phyloP scores from a whole-genome alignment of 2,113 vertebrate genomes.

The Aythya baeri region DNA sequence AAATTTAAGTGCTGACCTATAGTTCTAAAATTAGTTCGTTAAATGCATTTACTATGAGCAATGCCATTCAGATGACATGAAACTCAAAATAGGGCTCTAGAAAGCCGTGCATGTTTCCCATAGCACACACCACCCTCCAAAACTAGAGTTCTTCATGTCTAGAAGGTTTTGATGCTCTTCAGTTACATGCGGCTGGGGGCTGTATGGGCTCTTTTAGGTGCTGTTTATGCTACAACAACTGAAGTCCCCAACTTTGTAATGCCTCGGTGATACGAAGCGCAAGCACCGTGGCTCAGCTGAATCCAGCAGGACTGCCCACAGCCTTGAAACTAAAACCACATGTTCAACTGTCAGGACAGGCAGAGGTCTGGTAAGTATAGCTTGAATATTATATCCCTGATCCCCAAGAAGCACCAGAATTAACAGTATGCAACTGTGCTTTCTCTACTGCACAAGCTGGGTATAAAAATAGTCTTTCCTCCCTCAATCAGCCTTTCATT shows the following conservation, averaged over 20 bases:
- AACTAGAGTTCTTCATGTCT: not conserved
- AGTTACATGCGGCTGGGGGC: not conserved
- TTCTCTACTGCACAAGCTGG: not conserved
- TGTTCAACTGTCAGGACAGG: not conserved
- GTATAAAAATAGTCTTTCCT: not conserved
- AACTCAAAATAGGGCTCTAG: not conserved
- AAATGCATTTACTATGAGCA: slow-evolving; percentile 20
- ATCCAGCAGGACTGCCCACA: not conserved
- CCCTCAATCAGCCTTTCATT: not conserved
- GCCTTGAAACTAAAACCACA: not conserved
- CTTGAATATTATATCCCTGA: not conserved
- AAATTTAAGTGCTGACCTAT: slow-evolving; percentile 3
- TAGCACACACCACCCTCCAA: not conserved
- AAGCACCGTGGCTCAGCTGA: not conserved
- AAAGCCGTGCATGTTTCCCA: not conserved
- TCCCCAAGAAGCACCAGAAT: not conserved
- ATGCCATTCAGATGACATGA: slow-evolving; percentile 28
- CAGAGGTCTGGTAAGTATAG: not conserved
- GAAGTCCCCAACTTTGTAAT: fast-evolving
- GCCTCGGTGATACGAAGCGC: not conserved
- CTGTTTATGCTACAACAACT: not conserved
- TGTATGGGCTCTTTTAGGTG: not conserved
- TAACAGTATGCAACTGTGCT: fast-evolving
- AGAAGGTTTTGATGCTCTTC: not conserved
- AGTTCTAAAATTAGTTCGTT: slow-evolving; percentile 31